Evolutionary conservation across 2,888 invertebrate genomes (phyloP), one percentile per base, ranked within the genome.

Genomic region (Eupithecia pulchellata): DNA sequence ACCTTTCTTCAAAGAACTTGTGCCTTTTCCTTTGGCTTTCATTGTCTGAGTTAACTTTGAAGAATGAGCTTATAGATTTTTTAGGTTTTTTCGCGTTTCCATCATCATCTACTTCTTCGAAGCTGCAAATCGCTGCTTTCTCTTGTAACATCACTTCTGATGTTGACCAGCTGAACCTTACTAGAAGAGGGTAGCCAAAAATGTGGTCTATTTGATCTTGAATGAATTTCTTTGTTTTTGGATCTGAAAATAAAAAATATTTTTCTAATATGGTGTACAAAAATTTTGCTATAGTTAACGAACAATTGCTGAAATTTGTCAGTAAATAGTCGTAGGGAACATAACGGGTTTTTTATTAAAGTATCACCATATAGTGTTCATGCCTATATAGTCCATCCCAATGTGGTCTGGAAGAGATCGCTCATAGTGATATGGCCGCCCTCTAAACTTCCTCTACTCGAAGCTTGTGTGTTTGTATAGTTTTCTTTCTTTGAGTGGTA

Each of bases 101-200:
- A 27, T 95, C 93, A 0, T 95, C 95, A 14, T 96, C 95, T 2
- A 89, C 81, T 73, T 97, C 95, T 84, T 97, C 97, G 94, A 97
- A 97, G 68, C 96, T 96, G 62, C 97, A 96, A 13, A 93, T 88
- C 25, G 96, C 95, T 0, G 97, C 97, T 65, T 96, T 95, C 6
- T 96, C 96, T 75, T 97, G 95, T 17, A 99, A 88, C 78, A 98
- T 96, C 61, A 96, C 96, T 73, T 96, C 96, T 0, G 99, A 97
- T 0, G 99, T 99, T 0, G 99, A 98, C 99, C 99, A 99, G 87
- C 99, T 99, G 88, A 99, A 99, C 73, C 99, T 95, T 0, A 99
- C 99, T 25, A 99, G 93, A 66, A 97, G 96, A 0, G 99, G 98
- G 89, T 97, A 99, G 0, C 99, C 99, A 93, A 99, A 99, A 0